Percentiles rank a stretch among this genome's conserved stretches.
Evolutionary conservation across 2,888 invertebrate species (phyloP).

Genomic region (Dynastes grantii): DNA sequence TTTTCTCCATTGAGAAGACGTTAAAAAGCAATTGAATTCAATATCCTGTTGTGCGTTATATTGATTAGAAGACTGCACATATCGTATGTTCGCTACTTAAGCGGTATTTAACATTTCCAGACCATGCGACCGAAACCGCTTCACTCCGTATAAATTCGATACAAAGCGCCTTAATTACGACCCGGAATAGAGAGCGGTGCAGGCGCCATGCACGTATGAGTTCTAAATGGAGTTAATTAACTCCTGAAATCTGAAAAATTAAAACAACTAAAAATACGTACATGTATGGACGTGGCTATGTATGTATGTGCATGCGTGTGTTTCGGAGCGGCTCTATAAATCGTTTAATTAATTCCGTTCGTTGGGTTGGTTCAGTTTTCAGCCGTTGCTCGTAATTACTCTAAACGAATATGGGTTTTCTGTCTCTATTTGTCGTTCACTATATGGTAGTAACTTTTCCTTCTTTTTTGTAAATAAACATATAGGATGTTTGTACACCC

Average conservation of each 20-base stretch:
- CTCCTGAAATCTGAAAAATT: conserved; percentile 42
- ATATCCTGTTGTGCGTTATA: too few species aligned
- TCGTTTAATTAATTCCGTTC: conserved; percentile 45
- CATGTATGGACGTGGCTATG: background rate
- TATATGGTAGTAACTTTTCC: background rate
- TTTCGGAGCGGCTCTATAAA: conserved; percentile 29
- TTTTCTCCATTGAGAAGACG: too few species aligned
- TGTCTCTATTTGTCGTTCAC: conserved; percentile 4
- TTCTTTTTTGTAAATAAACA: conserved; percentile 39
- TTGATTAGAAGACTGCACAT: too few species aligned
- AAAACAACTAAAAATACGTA: conserved; percentile 30
- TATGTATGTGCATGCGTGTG: background rate
- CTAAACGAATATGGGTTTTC: conserved; percentile 34
- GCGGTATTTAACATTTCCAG: too few species aligned
- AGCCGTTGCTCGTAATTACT: conserved; percentile 31
- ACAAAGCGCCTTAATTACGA: conserved; percentile 25
- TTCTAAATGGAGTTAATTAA: conserved; percentile 41
- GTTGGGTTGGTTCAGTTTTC: conserved; percentile 34
- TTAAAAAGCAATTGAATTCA: too few species aligned
- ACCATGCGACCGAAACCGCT: background rate
- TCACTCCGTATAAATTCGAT: conserved; percentile 23
- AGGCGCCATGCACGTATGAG: conserved; percentile 1
- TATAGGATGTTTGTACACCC: background rate
- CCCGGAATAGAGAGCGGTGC: background rate
- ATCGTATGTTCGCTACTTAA: too few species aligned